phyloP scores from a whole-genome alignment of 2,113 vertebrate genomes.

The Asarcornis scutulata region DNA sequence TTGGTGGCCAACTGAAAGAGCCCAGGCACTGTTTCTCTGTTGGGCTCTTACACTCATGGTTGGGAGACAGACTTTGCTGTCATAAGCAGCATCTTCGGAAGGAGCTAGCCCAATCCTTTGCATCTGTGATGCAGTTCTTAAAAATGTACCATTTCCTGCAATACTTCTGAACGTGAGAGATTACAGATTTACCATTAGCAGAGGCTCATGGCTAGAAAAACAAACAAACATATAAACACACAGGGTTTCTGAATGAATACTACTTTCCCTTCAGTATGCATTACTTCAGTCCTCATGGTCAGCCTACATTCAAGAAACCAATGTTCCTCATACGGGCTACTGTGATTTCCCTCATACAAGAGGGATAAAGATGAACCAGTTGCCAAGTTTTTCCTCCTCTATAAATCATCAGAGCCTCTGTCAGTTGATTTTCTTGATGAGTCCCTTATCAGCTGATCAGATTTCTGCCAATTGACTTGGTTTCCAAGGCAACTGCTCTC shows the following conservation, averaged over 20 bases:
- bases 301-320: not conserved
- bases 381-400: constrained; percentile 11
- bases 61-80: too few species aligned
- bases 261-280: not conserved
- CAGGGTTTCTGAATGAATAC: not conserved
- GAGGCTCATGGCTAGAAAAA: not conserved
- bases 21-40: too few species aligned
- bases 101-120: too few species aligned
- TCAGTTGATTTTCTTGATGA: constrained; percentile 58
- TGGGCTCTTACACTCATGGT: too few species aligned
- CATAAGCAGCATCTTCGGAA: too few species aligned
- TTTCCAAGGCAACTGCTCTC: constrained; percentile 60
- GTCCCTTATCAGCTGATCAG: constrained; percentile 36
- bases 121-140: not conserved
- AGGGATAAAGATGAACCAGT: not conserved
- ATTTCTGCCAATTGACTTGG: constrained; percentile 62
- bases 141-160: not conserved
- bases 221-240: not conserved
- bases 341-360: not conserved
- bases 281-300: not conserved
- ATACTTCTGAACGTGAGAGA: not conserved
- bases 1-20: too few species aligned
- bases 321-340: not conserved
- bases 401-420: constrained; percentile 25
- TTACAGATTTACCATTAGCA: not conserved